Conservation (phyloP, 2,797 vertebrate species). For the Phyllotis vaccarum region DNA sequence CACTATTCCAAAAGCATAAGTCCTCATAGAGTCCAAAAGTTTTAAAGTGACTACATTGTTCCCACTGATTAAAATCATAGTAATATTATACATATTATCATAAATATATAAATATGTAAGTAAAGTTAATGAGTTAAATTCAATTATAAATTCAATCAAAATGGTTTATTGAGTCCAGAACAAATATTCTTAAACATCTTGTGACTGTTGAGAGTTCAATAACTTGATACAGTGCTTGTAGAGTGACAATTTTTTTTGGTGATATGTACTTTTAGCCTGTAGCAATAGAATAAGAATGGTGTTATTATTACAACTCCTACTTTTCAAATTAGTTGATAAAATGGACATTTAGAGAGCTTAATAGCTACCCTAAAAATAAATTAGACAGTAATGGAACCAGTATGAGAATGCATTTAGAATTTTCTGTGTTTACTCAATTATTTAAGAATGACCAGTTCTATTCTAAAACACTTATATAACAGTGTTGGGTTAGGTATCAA, state of each 20-base stretch:
- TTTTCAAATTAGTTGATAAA: not conserved
- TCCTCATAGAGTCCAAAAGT: not conserved
- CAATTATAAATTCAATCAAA: not conserved
- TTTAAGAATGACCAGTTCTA: constrained; percentile 14
- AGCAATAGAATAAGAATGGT: not conserved
- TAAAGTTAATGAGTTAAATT: fast-evolving
- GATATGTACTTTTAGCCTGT: not conserved
- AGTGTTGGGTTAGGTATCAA: not conserved
- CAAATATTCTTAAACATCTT: not conserved
- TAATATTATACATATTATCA: not conserved
- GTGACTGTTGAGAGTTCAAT: not conserved
- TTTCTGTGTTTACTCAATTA: not conserved
- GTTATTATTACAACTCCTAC: not conserved
- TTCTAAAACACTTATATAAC: not conserved
- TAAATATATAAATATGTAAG: too few relatives aligned
- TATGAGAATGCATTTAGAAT: not conserved
- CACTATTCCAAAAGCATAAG: not conserved
- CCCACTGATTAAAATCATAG: not conserved
- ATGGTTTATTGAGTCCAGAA: not conserved
- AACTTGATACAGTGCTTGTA: not conserved
- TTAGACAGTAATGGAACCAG: not conserved
- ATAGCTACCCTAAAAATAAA: not conserved
- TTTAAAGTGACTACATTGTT: not conserved
- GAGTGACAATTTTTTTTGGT: not conserved
- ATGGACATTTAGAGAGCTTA: not conserved